Conservation (phyloP, 53 echinoderm and acorn worm genomes). For the Paelopatides confundens region DNA sequence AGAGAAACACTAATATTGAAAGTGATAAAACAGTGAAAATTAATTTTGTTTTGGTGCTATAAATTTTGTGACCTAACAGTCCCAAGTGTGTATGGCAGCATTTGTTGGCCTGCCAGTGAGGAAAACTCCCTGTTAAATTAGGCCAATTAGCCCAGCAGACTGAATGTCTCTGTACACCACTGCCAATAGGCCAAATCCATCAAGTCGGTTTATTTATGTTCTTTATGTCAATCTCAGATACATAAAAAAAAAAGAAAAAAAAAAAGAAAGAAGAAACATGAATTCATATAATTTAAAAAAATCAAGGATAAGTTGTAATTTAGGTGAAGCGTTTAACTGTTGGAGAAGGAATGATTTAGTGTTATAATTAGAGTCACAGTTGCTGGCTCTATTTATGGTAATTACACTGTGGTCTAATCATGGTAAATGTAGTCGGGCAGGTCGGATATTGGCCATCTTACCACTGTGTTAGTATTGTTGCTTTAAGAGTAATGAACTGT, state of each 20-base stretch:
- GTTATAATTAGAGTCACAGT: constrained; percentile 10
- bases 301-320: neutral
- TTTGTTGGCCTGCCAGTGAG: neutral
- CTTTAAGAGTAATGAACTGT: no score
- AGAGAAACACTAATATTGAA: neutral
- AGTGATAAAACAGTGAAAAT: neutral
- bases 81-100: constrained; percentile 14
- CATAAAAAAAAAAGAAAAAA: neutral
- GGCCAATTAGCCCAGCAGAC: constrained; percentile 35
- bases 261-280: no score
- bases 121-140: constrained; percentile 14
- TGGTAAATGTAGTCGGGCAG: neutral
- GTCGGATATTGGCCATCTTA: neutral
- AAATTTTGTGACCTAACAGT: neutral
- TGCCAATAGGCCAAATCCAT: neutral
- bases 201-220: constrained; percentile 12
- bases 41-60: constrained; percentile 9
- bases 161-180: neutral
- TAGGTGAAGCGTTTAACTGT: neutral
- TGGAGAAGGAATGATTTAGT: neutral
- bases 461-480: neutral
- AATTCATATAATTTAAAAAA: neutral
- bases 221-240: neutral
- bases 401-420: neutral
- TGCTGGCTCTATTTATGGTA: neutral